Percentiles rank a stretch among this genome's conserved stretches.
Evolutionary conservation across 2,113 vertebrate genomes (phyloP).

Genomic region (Glaucidium brasilianum): DNA sequence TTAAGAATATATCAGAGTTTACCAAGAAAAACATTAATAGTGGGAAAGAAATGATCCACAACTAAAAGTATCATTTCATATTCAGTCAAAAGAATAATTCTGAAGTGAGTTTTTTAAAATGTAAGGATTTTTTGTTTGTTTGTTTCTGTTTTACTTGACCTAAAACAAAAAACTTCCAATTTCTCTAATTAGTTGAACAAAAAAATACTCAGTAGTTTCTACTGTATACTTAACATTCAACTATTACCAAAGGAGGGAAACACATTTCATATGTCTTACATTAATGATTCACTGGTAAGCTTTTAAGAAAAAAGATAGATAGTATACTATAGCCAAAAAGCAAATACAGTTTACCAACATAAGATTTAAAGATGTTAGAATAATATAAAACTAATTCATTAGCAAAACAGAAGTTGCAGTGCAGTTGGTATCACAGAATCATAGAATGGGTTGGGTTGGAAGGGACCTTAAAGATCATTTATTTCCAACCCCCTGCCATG

Average conservation of each 20-base stretch:
- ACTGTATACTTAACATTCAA: neutral
- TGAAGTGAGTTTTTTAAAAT: neutral
- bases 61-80: neutral
- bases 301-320: neutral
- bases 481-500: too few species aligned
- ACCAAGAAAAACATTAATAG: neutral
- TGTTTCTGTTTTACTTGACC: neutral
- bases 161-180: neutral
- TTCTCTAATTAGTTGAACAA: neutral
- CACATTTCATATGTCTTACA: neutral
- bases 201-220: neutral
- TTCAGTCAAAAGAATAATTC: neutral
- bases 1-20: neutral
- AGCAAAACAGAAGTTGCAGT: neutral
- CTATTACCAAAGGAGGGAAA: neutral
- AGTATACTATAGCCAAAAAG: neutral
- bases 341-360: neutral
- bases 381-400: neutral
- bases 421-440: neutral
- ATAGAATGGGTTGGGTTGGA: too few species aligned
- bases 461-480: too few species aligned
- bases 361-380: neutral
- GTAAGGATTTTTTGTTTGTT: neutral
- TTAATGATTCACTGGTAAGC: neutral
- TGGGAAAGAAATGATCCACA: neutral